A percentile compares a stretch with the other conserved stretches of the same genome.
phyloP scores from a whole-genome alignment of 1,140 invertebrate species.

The Pectinophora gossypiella region DNA sequence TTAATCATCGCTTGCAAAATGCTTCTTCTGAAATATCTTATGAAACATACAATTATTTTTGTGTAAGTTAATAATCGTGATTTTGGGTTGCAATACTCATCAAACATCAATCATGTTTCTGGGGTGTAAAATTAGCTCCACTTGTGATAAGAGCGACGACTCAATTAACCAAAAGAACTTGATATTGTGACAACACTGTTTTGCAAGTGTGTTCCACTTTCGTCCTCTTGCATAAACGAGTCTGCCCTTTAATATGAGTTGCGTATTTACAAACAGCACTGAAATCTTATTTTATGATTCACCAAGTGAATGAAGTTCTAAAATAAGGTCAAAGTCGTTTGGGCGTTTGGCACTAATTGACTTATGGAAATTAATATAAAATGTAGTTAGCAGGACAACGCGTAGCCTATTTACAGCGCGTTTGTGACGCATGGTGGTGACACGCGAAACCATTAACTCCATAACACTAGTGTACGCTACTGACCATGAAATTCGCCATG shows the following conservation, averaged over 20 bases:
- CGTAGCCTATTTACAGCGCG: not conserved
- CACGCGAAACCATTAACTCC: constrained; percentile 6
- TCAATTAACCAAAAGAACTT: constrained; percentile 39
- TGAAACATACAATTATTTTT: no score
- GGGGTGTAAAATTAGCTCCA: constrained; percentile 11
- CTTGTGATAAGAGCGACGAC: constrained; percentile 15
- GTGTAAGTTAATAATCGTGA: no score
- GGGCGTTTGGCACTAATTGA: no score
- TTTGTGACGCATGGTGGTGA: not conserved
- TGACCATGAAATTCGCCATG: constrained; percentile 21
- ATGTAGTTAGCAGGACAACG: no score
- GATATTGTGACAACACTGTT: constrained; percentile 12
- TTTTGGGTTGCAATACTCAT: no score
- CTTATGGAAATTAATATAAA: no score
- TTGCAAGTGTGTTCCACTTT: constrained; percentile 12
- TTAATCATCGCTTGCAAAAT: not conserved
- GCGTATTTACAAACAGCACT: not conserved
- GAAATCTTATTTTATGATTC: not conserved
- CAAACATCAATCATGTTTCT: no score
- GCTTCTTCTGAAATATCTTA: no score
- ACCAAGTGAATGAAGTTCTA: not conserved
- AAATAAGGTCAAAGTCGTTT: not conserved
- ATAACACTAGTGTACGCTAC: not conserved
- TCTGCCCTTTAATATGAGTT: not conserved
- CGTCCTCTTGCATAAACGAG: constrained; percentile 10